Percentiles rank a stretch among this genome's conserved stretches.
Evolutionary conservation across 2,113 vertebrate species (phyloP).

Genomic region (Entomyzon cyanotis): DNA sequence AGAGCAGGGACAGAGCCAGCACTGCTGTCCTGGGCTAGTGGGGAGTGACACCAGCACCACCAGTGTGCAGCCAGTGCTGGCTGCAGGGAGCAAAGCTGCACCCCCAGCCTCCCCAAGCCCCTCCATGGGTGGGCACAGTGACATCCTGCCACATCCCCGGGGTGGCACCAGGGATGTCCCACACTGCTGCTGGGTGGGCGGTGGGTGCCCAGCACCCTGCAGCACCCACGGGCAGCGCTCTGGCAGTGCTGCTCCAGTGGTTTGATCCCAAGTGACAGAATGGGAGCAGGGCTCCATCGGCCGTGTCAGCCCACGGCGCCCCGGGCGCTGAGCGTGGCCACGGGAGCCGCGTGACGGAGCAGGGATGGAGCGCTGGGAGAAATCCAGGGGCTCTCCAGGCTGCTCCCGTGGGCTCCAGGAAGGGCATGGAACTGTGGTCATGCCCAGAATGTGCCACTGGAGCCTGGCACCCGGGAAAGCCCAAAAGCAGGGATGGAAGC

Average conservation of each 20-base stretch:
- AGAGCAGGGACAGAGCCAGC: accelerated
- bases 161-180: accelerated
- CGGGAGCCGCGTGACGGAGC: neutral
- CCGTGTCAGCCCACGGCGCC: neutral
- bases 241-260: neutral
- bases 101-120: neutral
- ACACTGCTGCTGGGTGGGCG: accelerated
- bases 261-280: slow-evolving; percentile 56
- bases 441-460: neutral
- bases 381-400: neutral
- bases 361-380: accelerated
- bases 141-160: accelerated
- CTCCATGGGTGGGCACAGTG: neutral
- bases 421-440: accelerated
- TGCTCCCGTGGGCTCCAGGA: neutral
- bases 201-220: neutral
- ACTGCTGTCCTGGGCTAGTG: accelerated
- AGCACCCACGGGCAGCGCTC: neutral
- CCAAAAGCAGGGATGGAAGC: accelerated
- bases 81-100: neutral
- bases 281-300: slow-evolving; percentile 51
- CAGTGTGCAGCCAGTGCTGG: accelerated
- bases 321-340: neutral
- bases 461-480: accelerated
- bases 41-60: accelerated